Percentiles rank a stretch among this genome's conserved stretches.
These are phyloP conservation scores for Podargus strigoides DNA, from an alignment of 2,797 vertebrate species.

Conservation along the genomic window DNA sequence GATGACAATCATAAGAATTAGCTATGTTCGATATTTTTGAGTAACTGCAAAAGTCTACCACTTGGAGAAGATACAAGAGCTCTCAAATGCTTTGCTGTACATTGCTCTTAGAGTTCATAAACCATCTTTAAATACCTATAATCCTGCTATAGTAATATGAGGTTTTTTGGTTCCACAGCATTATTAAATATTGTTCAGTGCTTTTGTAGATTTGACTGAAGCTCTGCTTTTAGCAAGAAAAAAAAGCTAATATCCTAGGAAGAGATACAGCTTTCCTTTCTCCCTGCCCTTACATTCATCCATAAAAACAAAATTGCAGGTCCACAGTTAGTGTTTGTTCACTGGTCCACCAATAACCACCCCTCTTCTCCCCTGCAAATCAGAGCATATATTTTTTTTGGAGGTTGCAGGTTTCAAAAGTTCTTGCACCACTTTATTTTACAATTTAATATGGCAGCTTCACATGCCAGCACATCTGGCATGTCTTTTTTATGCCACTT, in stretches of 20 bases:
- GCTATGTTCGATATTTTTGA: not conserved
- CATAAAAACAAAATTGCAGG: no score
- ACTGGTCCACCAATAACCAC: not conserved
- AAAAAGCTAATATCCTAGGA: not conserved
- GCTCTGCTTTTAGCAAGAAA: not conserved
- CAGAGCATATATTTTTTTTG: not conserved
- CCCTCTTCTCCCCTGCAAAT: not conserved
- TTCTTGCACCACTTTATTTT: not conserved
- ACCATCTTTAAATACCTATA: not conserved
- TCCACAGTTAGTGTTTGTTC: not conserved
- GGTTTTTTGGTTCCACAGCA: not conserved
- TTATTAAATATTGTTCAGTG: not conserved
- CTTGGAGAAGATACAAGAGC: not conserved
- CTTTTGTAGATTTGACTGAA: not conserved
- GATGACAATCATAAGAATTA: not conserved
- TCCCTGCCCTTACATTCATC: not conserved
- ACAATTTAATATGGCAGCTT: not conserved
- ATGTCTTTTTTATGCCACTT: not conserved
- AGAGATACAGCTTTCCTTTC: not conserved
- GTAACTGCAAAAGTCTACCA: not conserved
- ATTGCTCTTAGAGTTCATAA: not conserved
- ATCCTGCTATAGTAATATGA: not conserved
- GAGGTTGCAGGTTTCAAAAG: not conserved
- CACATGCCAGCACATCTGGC: not conserved
- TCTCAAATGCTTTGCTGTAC: not conserved